These are phyloP conservation scores for Mormyrops boulengeri DNA, from an alignment of 2,797 vertebrate genomes.

Conservation along the genomic window DNA sequence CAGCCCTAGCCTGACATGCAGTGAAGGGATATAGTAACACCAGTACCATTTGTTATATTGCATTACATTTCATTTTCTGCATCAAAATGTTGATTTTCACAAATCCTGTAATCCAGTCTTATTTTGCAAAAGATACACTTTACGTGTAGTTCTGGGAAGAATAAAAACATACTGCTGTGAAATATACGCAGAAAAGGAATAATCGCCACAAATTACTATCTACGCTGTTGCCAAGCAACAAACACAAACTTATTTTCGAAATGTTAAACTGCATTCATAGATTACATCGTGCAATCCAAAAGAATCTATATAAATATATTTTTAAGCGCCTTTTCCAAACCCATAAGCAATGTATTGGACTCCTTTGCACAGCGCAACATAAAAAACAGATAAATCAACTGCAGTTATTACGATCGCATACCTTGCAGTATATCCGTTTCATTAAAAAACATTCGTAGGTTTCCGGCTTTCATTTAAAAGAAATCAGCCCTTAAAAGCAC, in stretches of 20 bases:
- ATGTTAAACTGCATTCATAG: background rate
- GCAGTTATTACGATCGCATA: constrained; percentile 5
- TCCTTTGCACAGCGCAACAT: background rate
- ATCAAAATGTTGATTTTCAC: background rate
- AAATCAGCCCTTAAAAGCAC: background rate
- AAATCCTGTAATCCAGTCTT: background rate
- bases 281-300: background rate
- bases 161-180: background rate
- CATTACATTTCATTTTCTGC: background rate
- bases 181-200: background rate
- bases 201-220: background rate
- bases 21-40: background rate
- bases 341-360: background rate
- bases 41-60: background rate
- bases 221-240: background rate
- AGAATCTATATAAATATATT: background rate
- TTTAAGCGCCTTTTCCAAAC: background rate
- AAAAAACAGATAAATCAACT: background rate
- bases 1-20: background rate
- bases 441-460: background rate
- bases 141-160: background rate
- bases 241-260: background rate
- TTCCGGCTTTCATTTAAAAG: background rate
- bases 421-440: constrained; percentile 8
- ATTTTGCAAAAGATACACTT: background rate